phyloP scores from a whole-genome alignment of 2,113 vertebrate genomes.

The Odontophorus gujanensis region DNA sequence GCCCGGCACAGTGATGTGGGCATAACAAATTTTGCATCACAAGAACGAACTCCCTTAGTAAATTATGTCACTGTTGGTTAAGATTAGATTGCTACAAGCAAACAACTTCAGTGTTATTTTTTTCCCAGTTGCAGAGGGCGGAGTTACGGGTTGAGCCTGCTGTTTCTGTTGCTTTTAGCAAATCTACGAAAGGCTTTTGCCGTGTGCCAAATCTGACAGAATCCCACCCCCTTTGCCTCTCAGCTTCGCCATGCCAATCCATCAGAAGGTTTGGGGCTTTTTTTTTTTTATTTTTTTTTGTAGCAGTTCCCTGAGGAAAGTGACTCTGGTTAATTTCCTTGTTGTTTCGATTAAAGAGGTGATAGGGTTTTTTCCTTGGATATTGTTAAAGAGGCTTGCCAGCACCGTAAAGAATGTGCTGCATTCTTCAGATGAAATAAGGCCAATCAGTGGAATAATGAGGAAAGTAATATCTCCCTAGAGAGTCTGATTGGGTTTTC shows the following conservation, averaged over 20 bases:
- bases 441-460: slow-evolving; percentile 94
- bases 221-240: not conserved
- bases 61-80: slow-evolving; percentile 72
- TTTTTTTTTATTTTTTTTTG: not conserved
- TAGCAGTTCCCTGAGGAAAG: slow-evolving; percentile 63
- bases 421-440: slow-evolving; percentile 90
- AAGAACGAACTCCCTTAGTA: slow-evolving; percentile 50
- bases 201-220: not conserved
- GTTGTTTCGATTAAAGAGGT: slow-evolving; percentile 81
- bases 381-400: slow-evolving; percentile 83
- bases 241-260: not conserved
- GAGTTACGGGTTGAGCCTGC: slow-evolving; percentile 31
- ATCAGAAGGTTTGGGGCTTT: slow-evolving; percentile 30
- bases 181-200: slow-evolving; percentile 46
- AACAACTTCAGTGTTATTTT: slow-evolving; percentile 50
- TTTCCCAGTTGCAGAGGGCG: not conserved
- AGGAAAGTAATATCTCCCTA: slow-evolving; percentile 92
- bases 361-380: slow-evolving; percentile 78
- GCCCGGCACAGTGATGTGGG: slow-evolving; percentile 37
- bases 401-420: slow-evolving; percentile 79
- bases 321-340: slow-evolving; percentile 76
- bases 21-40: slow-evolving; percentile 45
- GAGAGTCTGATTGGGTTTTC: slow-evolving; percentile 89
- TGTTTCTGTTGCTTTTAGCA: slow-evolving; percentile 58
- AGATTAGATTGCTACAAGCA: slow-evolving; percentile 80